Evolutionary conservation across 2,113 vertebrate species (phyloP).

Genomic region (Callaeas wilsoni): DNA sequence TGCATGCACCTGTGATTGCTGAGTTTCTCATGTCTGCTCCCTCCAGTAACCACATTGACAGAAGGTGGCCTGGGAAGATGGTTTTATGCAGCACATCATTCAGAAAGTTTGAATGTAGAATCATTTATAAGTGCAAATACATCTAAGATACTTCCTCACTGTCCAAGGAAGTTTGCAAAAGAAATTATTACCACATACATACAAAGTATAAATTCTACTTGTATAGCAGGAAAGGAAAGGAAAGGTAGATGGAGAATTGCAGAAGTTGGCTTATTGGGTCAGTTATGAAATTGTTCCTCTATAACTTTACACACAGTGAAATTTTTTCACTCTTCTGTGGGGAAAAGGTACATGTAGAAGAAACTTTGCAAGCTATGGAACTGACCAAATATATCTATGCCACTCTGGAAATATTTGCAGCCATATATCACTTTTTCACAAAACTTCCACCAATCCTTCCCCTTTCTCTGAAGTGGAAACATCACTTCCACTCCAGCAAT

Average conservation of each 20-base stretch:
- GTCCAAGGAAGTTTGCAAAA: neutral
- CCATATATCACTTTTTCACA: neutral
- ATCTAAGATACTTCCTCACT: neutral
- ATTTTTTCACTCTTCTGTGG: neutral
- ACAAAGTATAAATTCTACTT: neutral
- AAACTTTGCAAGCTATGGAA: neutral
- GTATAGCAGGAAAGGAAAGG: neutral
- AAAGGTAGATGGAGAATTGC: neutral
- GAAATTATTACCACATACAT: neutral
- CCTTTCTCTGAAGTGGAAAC: neutral
- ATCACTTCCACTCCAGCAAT: neutral
- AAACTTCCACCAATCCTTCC: neutral
- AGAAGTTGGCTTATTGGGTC: neutral
- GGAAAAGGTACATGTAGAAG: neutral
- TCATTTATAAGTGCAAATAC: neutral
- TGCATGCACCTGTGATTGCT: neutral
- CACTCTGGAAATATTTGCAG: neutral
- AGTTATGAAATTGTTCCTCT: neutral
- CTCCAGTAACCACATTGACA: neutral
- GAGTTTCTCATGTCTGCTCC: neutral
- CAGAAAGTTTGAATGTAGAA: neutral
- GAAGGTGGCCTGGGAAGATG: neutral
- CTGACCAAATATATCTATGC: neutral
- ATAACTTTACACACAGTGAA: neutral
- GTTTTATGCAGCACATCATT: neutral